phyloP scores from a whole-genome alignment of 2,888 invertebrate genomes.

The Lypha dubia region DNA sequence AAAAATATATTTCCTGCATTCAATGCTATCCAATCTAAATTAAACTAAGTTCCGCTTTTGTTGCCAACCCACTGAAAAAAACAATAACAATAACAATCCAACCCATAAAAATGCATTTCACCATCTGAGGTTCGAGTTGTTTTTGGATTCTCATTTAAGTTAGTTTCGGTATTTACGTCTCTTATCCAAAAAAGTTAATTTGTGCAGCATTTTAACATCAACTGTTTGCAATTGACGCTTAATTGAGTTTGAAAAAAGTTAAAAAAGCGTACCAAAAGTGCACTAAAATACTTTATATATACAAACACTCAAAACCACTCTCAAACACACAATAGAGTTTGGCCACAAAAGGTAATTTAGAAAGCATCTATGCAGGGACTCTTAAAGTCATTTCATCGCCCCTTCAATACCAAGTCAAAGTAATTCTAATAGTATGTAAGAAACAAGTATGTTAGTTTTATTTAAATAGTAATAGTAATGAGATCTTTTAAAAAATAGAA shows the following conservation, averaged over 20 bases:
- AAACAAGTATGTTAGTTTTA: too few relatives aligned
- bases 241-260: slow-evolving; percentile 68
- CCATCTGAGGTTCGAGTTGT: slow-evolving; percentile 14
- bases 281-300: slow-evolving; percentile 18
- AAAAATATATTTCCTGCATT: not conserved
- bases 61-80: not conserved
- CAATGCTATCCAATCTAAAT: slow-evolving; percentile 37
- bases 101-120: slow-evolving; percentile 48
- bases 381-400: not conserved
- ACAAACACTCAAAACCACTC: slow-evolving; percentile 13
- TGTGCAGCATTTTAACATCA: slow-evolving; percentile 59
- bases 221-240: slow-evolving; percentile 66
- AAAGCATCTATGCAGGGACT: slow-evolving; percentile 17
- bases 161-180: slow-evolving; percentile 16
- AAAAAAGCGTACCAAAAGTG: slow-evolving; percentile 49
- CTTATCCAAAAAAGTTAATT: slow-evolving; percentile 31
- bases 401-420: too few relatives aligned
- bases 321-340: slow-evolving; percentile 20
- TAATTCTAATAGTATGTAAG: too few relatives aligned
- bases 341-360: slow-evolving; percentile 43
- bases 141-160: slow-evolving; percentile 4
- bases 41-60: slow-evolving; percentile 9
- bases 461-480: too few relatives aligned
- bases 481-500: too few relatives aligned
- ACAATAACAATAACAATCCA: slow-evolving; percentile 33